Base-by-base conservation (phyloP, 2,888 invertebrate genomes). In the Bembecia ichneumoniformis region DNA sequence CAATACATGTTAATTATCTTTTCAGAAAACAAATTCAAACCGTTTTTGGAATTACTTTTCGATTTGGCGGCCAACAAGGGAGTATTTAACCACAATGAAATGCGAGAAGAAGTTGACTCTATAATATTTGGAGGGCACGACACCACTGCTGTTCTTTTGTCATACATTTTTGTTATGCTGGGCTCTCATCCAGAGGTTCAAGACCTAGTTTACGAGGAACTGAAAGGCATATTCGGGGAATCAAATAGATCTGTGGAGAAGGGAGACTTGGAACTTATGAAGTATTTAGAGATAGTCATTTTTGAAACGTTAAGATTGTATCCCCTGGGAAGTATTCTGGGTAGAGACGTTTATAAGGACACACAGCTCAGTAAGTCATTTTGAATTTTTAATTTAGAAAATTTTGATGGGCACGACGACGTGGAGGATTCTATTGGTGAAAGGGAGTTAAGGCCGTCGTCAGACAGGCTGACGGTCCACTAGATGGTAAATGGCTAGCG, bases 81-180 rank as follows among this genome's bases (percentile, higher is more conserved):
- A 16, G 44, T 11, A 11, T 44, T 44, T 17, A 44, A 16, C 51
- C 14, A 13, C 13, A 58, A 76, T 46, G 82, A 89, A 50, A 62
- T 89, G 1, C 66, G 78, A 49, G 82, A 89, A 53, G 86, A 89
- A 63, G 83, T 89, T 1, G 80, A 86, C 55, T 87, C 88, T 0
- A 82, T 89, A 54, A 80, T 89, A 58, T 68, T 82, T 14, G 88
- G 83, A 20, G 87, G 84, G 55, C 71, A 74, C 56, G 68, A 79
- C 44, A 79, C 77, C 0, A 63, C 75, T 10, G 63, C 76, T 0
- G 56, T 61, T 2, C 61, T 60, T 0, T 56, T 74, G 16, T 55
- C 67, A 45, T 72, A 64, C 53, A 54, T 63, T 4, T 54, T 77
- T 5, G 56, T 74, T 48, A 57, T 70, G 51, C 54, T 78, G 4